Evolutionary conservation across 2,113 vertebrate genomes (phyloP).

Genomic region (Greenwoodochromis staneri): DNA sequence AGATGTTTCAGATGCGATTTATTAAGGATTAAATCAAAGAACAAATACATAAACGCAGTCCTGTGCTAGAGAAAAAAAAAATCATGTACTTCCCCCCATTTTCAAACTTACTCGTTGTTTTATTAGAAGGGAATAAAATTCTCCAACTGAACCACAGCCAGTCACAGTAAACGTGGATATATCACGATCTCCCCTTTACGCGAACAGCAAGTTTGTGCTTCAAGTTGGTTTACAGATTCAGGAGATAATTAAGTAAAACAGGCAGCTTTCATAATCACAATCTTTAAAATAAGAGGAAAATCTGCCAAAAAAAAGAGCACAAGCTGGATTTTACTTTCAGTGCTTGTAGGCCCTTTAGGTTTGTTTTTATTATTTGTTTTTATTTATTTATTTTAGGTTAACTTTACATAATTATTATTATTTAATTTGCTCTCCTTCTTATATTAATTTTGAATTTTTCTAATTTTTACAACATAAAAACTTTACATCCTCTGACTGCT

Average conservation of each 20-base stretch:
- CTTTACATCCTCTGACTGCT: background rate
- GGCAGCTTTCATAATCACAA: background rate
- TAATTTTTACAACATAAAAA: background rate
- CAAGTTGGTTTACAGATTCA: background rate
- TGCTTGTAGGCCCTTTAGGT: background rate
- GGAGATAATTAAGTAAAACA: background rate
- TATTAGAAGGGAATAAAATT: background rate
- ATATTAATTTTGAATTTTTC: background rate
- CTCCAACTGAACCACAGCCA: background rate
- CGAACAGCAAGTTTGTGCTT: background rate
- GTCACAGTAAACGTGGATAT: background rate
- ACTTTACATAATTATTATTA: background rate
- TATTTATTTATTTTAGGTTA: background rate
- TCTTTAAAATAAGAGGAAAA: background rate
- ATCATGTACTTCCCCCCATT: background rate
- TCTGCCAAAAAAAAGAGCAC: background rate
- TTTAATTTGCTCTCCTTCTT: background rate
- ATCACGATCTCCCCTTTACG: background rate
- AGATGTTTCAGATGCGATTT: background rate
- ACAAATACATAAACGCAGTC: background rate
- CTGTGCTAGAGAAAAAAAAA: background rate
- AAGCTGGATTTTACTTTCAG: background rate
- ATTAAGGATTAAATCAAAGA: background rate
- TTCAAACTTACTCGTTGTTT: background rate
- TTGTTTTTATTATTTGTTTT: background rate